These are phyloP conservation scores for Drosophila bocki DNA, from an alignment of 1,140 invertebrate species.

Conservation along the genomic window DNA sequence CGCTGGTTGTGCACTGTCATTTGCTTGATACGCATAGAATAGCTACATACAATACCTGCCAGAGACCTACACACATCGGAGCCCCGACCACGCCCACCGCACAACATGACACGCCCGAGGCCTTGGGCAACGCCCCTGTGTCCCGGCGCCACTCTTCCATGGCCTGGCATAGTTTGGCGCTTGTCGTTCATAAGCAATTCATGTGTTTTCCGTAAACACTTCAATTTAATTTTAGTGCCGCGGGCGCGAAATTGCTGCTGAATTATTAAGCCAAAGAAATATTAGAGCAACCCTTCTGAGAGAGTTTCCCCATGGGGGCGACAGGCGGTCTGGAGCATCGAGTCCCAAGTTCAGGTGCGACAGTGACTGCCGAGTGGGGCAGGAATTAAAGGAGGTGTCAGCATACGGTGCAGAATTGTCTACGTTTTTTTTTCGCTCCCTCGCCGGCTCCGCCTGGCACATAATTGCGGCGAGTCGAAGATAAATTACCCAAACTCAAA, in stretches of 20 bases:
- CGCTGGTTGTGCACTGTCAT: constrained; percentile 73
- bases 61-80: constrained; percentile 28
- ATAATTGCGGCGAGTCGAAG: constrained; percentile 79
- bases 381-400: constrained; percentile 42
- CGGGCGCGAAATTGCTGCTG: constrained; percentile 77
- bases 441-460: constrained; percentile 39
- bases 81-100: constrained; percentile 63
- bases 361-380: constrained; percentile 24
- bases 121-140: neutral
- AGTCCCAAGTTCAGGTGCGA: constrained; percentile 54
- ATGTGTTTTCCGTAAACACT: constrained; percentile 80
- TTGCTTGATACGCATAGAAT: constrained; percentile 71
- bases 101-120: constrained; percentile 55
- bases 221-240: constrained; percentile 82
- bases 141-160: neutral
- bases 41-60: constrained; percentile 35
- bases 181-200: constrained; percentile 77
- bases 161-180: constrained; percentile 53
- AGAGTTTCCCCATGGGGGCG: neutral
- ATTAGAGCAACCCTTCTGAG: constrained; percentile 54
- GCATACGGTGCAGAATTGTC: constrained; percentile 34
- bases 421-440: constrained; percentile 3
- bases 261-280: constrained; percentile 77
- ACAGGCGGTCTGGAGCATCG: constrained; percentile 2
- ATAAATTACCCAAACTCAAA: constrained; percentile 82